phyloP scores from a whole-genome alignment of 2,888 invertebrate genomes.

The Caenorhabditis doughertyi region DNA sequence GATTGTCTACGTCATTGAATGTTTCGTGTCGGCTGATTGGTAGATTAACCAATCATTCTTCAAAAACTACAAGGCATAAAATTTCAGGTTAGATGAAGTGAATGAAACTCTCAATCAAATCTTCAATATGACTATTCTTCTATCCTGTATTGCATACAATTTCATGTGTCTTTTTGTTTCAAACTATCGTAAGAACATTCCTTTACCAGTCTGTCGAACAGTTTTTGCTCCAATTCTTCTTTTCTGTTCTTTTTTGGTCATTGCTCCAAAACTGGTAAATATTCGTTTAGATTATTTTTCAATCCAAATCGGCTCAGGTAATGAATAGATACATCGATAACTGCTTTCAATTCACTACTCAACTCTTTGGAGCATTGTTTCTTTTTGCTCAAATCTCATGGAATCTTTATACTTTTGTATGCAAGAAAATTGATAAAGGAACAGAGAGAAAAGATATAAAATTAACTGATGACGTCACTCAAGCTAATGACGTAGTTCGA shows the following conservation, averaged over 20 bases:
- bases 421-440: slow-evolving; percentile 23
- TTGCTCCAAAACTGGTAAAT: slow-evolving; percentile 50
- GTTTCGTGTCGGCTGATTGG: slow-evolving; percentile 27
- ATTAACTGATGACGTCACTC: slow-evolving; percentile 1
- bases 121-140: slow-evolving; percentile 60
- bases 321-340: slow-evolving; percentile 25
- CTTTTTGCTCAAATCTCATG: slow-evolving; percentile 44
- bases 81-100: slow-evolving; percentile 38
- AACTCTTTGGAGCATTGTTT: slow-evolving; percentile 45
- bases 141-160: slow-evolving; percentile 54
- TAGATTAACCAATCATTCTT: background rate
- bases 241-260: slow-evolving; percentile 51
- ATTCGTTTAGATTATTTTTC: no score
- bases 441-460: slow-evolving; percentile 17
- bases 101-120: slow-evolving; percentile 46
- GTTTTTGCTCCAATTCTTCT: slow-evolving; percentile 50
- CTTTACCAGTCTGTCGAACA: slow-evolving; percentile 35
- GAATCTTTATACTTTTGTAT: slow-evolving; percentile 46
- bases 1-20: slow-evolving; percentile 37
- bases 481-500: slow-evolving; percentile 50
- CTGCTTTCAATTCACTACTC: slow-evolving; percentile 54
- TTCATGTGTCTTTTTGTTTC: slow-evolving; percentile 62
- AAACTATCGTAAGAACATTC: slow-evolving; percentile 47
- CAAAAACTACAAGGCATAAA: background rate
- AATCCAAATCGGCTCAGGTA: no score